Conservation (phyloP, 2,888 invertebrate species). For the Tolmerus cingulatus region DNA sequence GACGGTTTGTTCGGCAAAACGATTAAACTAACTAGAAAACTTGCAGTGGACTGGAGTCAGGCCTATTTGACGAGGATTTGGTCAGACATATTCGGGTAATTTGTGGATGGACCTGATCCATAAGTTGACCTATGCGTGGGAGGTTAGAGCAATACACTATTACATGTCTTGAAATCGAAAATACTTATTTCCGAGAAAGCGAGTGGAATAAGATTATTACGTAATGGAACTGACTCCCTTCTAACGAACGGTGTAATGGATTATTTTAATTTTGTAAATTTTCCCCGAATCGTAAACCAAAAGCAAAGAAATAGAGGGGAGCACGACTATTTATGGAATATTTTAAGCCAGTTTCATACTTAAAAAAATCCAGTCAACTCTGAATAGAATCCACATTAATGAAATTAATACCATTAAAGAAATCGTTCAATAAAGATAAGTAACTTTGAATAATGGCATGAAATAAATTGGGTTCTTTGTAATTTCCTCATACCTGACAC, state of each 20-base stretch:
- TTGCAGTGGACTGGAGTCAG: not conserved
- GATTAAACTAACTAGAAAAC: not conserved
- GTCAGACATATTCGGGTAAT: not conserved
- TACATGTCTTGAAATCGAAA: not conserved
- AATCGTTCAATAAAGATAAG: no score
- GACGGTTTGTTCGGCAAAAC: not conserved
- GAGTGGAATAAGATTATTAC: not conserved
- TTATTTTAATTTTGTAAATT: not conserved
- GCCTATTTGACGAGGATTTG: not conserved
- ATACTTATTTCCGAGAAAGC: not conserved
- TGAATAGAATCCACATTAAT: no score
- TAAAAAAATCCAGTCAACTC: no score
- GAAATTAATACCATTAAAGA: no score
- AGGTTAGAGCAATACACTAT: not conserved
- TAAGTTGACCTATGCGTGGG: not conserved
- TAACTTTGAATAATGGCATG: no score
- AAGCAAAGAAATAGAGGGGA: no score
- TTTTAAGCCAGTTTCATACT: no score
- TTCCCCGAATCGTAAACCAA: no score
- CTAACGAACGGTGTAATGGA: not conserved
- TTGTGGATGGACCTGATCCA: not conserved
- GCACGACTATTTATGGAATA: no score
- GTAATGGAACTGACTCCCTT: not conserved
- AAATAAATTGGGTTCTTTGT: no score
- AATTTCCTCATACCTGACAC: no score